Conservation (phyloP, 2,797 vertebrate genomes). For the Peromyscus eremicus region DNA sequence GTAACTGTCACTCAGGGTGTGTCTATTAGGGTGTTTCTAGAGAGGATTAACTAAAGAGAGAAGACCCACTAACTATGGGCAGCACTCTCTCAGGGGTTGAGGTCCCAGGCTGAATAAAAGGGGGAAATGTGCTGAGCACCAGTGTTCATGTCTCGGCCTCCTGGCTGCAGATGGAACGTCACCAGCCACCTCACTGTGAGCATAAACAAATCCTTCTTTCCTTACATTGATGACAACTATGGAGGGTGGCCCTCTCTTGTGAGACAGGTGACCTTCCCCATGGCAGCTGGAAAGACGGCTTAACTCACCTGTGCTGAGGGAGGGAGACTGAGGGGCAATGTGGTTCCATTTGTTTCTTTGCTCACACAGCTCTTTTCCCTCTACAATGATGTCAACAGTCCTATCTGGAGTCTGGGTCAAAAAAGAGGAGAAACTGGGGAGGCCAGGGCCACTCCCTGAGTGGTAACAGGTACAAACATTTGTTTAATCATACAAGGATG, state of each 20-base stretch:
- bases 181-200: neutral
- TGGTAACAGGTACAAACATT: neutral
- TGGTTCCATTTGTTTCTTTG: neutral
- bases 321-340: rapidly evolving
- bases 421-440: neutral
- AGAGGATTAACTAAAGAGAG: neutral
- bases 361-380: neutral
- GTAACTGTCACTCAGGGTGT: neutral
- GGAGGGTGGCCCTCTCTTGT: neutral
- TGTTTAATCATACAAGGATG: too few species aligned
- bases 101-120: neutral
- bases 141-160: neutral
- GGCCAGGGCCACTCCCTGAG: neutral
- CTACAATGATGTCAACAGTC: neutral
- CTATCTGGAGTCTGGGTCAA: neutral
- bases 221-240: neutral
- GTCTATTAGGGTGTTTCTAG: neutral
- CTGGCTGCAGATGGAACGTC: neutral
- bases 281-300: neutral
- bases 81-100: too few species aligned
- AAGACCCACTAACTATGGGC: neutral
- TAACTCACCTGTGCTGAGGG: neutral
- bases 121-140: neutral
- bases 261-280: neutral
- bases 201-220: neutral